Conservation (phyloP, 2,888 invertebrate genomes). For the Mesoligia furuncula region DNA sequence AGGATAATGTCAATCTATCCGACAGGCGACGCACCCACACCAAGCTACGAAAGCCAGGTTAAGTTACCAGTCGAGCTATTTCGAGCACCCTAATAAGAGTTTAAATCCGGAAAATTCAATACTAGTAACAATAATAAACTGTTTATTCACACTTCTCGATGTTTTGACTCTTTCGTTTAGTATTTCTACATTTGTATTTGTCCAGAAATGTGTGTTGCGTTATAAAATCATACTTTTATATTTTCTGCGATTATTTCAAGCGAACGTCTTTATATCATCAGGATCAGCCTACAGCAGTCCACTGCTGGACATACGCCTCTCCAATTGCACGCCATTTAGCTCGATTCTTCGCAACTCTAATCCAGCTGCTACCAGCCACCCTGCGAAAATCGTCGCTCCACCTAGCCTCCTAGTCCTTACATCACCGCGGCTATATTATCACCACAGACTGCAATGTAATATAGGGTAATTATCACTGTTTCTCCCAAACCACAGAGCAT, state of each 20-base stretch:
- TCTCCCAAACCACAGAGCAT: too few species aligned
- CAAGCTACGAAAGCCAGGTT: constrained; percentile 54
- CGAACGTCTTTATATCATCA: not conserved
- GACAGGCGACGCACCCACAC: constrained; percentile 60
- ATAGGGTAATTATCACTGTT: too few species aligned
- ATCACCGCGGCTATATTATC: too few species aligned
- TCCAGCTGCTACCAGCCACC: not conserved
- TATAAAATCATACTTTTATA: too few species aligned
- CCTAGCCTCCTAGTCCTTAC: too few species aligned
- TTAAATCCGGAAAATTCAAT: not conserved
- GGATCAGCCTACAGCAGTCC: not conserved
- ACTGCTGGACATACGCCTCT: not conserved
- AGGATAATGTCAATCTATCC: constrained; percentile 72
- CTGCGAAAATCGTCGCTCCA: too few species aligned
- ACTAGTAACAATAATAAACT: not conserved
- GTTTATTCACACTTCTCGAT: not conserved
- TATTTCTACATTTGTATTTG: not conserved
- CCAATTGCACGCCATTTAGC: not conserved
- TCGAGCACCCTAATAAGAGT: constrained; percentile 31
- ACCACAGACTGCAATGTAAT: too few species aligned
- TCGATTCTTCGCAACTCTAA: not conserved
- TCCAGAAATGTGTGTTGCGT: too few species aligned
- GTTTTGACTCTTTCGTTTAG: not conserved
- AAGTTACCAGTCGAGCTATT: constrained; percentile 44
- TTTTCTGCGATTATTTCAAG: too few species aligned